A percentile compares a stretch with the other conserved stretches of the same genome.
These are phyloP conservation scores for Artemisiospiza belli DNA, from an alignment of 2,113 vertebrate genomes.

Conservation along the genomic window DNA sequence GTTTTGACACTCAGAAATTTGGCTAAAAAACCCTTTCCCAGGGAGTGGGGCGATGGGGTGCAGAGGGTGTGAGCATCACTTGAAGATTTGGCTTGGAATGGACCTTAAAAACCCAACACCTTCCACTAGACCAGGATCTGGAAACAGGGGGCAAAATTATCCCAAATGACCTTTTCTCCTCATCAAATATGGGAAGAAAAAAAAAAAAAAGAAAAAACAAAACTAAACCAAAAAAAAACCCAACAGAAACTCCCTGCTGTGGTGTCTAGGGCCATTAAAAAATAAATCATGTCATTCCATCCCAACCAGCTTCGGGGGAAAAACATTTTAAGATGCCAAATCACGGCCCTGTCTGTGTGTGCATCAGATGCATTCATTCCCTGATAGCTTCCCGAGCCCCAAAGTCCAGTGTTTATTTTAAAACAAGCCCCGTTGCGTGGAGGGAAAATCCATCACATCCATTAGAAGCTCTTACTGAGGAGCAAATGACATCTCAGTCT, in stretches of 20 bases:
- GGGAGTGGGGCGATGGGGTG: background rate
- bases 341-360: background rate
- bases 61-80: background rate
- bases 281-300: background rate
- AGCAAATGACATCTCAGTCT: background rate
- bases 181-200: background rate
- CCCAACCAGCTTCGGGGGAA: background rate
- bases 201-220: background rate
- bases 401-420: background rate
- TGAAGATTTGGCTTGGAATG: background rate
- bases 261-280: background rate
- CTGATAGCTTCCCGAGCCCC: background rate
- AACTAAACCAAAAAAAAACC: background rate
- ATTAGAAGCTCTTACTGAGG: background rate
- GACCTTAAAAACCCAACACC: background rate
- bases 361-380: background rate
- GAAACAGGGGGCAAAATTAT: background rate
- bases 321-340: background rate
- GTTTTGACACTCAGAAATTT: background rate
- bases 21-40: background rate
- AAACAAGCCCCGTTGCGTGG: background rate
- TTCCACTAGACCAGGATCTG: background rate
- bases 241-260: background rate
- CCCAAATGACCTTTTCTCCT: background rate
- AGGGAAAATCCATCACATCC: background rate